These are phyloP conservation scores for Nixonia krombeini DNA, from an alignment of 1,140 invertebrate species.

Conservation along the genomic window DNA sequence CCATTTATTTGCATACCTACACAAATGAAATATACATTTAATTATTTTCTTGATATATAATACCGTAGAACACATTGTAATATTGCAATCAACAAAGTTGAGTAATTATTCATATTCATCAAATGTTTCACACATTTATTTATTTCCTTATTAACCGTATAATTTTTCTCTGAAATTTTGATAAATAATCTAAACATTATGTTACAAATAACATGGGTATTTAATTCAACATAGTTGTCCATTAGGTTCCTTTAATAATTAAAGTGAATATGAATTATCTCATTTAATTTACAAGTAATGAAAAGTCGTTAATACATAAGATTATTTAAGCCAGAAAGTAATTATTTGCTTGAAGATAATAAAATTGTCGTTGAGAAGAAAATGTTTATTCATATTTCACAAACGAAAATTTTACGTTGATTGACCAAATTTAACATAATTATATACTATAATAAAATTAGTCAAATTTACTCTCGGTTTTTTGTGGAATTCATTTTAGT, in stretches of 20 bases:
- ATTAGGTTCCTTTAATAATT: too few relatives aligned
- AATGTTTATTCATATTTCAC: not conserved
- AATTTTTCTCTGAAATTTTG: too few relatives aligned
- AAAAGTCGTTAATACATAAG: too few relatives aligned
- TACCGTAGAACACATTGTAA: too few relatives aligned
- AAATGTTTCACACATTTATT: too few relatives aligned
- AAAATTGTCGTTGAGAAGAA: not conserved
- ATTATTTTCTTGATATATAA: not conserved
- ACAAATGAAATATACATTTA: constrained; percentile 9
- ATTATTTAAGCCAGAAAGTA: too few relatives aligned
- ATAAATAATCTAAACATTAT: too few relatives aligned
- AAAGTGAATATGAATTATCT: too few relatives aligned
- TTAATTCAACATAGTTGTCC: too few relatives aligned
- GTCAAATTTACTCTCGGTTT: not conserved
- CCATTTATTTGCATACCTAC: constrained; percentile 71
- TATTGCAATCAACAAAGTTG: constrained; percentile 7
- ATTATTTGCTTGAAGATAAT: not conserved
- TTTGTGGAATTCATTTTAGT: not conserved
- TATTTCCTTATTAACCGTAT: too few relatives aligned
- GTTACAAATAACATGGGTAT: too few relatives aligned
- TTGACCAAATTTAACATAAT: not conserved
- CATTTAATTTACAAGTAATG: too few relatives aligned
- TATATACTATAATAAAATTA: constrained; percentile 6
- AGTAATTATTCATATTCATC: constrained; percentile 1
- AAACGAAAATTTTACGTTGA: not conserved